Percentiles rank a stretch among this genome's conserved stretches.
Conservation (phyloP, 92 coral and sea anemone genomes). For the Phenganax marumi region DNA sequence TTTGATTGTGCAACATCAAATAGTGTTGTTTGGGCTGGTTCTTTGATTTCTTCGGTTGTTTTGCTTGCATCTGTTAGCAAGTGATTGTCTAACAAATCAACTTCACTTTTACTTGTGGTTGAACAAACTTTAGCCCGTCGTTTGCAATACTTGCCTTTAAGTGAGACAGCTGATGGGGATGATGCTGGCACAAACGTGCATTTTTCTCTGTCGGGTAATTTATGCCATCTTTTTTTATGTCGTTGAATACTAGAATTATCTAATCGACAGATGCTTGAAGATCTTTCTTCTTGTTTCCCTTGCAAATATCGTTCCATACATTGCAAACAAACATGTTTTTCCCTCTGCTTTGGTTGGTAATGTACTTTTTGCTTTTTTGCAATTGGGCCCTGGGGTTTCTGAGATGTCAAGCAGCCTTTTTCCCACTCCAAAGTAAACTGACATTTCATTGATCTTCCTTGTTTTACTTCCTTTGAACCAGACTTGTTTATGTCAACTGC, state of each 20-base stretch:
- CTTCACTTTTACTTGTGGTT: constrained; percentile 29
- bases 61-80: constrained; percentile 6
- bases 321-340: not conserved
- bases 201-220: constrained; percentile 5
- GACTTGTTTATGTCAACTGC: constrained; percentile 6
- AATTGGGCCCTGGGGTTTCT: constrained; percentile 8
- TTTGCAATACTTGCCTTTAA: constrained; percentile 19
- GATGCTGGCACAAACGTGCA: constrained; percentile 32
- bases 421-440: constrained; percentile 7
- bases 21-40: constrained; percentile 40
- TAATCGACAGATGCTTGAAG: constrained; percentile 3
- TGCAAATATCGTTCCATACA: constrained; percentile 22
- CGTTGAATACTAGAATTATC: constrained; percentile 33
- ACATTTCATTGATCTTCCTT: not conserved
- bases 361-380: constrained; percentile 10
- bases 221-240: constrained; percentile 35
- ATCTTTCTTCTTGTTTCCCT: constrained; percentile 39
- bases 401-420: not conserved
- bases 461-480: constrained; percentile 5
- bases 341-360: constrained; percentile 6
- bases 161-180: constrained; percentile 1
- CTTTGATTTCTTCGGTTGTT: constrained; percentile 1
- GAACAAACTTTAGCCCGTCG: constrained; percentile 31
- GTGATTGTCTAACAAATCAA: constrained; percentile 21
- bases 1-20: constrained; percentile 26